phyloP scores from a whole-genome alignment of 2,113 vertebrate genomes.

The Ariopsis seemanni region DNA sequence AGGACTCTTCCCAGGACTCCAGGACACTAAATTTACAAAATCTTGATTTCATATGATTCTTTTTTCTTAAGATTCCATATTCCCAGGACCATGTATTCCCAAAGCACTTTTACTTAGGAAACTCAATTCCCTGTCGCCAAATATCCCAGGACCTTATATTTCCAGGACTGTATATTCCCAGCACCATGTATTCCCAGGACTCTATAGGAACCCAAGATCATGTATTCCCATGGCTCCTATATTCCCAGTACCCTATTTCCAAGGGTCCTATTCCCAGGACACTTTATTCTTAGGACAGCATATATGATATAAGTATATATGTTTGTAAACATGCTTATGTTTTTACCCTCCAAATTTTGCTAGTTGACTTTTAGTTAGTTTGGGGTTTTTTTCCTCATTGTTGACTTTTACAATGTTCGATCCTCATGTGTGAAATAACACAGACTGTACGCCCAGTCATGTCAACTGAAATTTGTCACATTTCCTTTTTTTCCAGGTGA shows the following conservation, averaged over 20 bases:
- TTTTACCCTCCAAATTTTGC: background rate
- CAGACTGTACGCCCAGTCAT: conserved; percentile 48
- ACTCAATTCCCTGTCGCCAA: background rate
- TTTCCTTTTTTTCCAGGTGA: conserved; percentile 57
- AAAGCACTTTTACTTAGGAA: background rate
- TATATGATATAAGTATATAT: background rate
- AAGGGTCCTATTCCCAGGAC: background rate
- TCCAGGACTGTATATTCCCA: background rate
- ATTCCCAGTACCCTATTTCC: background rate
- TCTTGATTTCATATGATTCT: background rate
- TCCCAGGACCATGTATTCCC: background rate
- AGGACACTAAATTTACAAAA: background rate
- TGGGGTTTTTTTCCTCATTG: background rate
- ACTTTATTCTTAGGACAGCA: background rate
- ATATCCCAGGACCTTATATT: background rate
- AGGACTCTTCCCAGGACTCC: background rate
- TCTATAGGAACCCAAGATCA: background rate
- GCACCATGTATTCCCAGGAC: background rate
- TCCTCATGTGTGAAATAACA: background rate
- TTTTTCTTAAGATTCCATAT: background rate
- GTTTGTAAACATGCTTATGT: background rate
- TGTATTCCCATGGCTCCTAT: background rate
- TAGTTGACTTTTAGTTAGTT: background rate
- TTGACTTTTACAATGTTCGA: conserved; percentile 50
- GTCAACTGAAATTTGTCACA: conserved; percentile 43